Evolutionary conservation across 1,140 invertebrate genomes (phyloP).

Genomic region (Brevipalpus yothersi): DNA sequence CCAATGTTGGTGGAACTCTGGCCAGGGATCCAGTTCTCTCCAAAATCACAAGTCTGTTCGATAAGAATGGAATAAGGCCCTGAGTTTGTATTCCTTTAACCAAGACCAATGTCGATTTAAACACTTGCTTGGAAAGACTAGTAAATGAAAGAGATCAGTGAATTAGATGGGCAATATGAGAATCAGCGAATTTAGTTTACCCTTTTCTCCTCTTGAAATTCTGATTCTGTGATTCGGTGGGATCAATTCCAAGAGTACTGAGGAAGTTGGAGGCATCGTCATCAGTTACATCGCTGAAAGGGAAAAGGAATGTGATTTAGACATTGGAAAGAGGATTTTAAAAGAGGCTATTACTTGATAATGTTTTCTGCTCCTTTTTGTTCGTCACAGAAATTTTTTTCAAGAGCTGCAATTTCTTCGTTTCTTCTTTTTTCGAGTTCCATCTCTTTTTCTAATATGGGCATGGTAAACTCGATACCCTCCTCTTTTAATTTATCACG

Average conservation of each 20-base stretch:
- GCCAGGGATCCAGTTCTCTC: constrained; percentile 44
- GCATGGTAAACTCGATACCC: constrained; percentile 28
- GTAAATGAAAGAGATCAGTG: not conserved
- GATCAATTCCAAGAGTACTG: constrained; percentile 46
- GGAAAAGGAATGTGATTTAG: not conserved
- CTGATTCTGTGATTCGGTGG: constrained; percentile 34
- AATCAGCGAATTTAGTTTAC: not conserved
- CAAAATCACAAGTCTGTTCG: constrained; percentile 57
- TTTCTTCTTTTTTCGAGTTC: not conserved
- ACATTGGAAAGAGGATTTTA: no score
- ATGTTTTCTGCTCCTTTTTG: no score
- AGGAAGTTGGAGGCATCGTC: constrained; percentile 36
- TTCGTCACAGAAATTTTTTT: not conserved
- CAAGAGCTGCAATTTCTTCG: not conserved
- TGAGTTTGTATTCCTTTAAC: constrained; percentile 50
- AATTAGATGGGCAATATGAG: not conserved
- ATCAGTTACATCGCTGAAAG: constrained; percentile 6
- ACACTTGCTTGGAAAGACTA: constrained; percentile 24
- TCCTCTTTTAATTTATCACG: constrained; percentile 51
- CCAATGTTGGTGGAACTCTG: constrained; percentile 69
- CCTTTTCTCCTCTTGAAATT: not conserved
- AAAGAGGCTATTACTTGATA: no score
- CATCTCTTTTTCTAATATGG: constrained; percentile 3
- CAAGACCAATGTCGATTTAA: constrained; percentile 19
- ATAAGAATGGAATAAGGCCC: constrained; percentile 66